phyloP scores from a whole-genome alignment of 2,113 vertebrate species.

The Platysternon megacephalum region DNA sequence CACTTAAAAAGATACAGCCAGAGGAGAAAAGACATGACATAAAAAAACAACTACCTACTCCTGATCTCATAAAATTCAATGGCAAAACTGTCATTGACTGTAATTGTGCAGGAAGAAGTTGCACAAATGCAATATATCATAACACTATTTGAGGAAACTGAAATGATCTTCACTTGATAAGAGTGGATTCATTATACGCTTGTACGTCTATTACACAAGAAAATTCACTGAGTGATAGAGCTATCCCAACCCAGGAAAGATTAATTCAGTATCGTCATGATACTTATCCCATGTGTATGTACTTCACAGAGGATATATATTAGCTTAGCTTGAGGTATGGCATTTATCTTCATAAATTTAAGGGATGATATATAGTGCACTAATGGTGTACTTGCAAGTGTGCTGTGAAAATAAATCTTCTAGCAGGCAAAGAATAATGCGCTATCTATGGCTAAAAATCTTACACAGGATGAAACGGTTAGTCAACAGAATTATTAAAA shows the following conservation, averaged over 20 bases:
- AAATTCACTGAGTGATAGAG: constrained; percentile 8
- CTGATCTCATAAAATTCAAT: neutral
- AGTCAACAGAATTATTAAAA: neutral
- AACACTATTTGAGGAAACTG: neutral
- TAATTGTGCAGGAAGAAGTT: neutral
- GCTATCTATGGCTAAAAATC: neutral
- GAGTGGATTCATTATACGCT: neutral
- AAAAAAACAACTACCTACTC: neutral
- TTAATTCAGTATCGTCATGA: constrained; percentile 3
- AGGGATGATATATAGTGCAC: constrained; percentile 11
- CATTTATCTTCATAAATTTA: constrained; percentile 32
- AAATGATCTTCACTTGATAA: neutral
- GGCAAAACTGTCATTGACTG: neutral
- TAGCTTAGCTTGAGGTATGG: neutral
- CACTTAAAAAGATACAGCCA: neutral
- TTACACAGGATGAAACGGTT: accelerated
- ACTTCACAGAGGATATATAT: neutral
- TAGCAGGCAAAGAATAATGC: constrained; percentile 12
- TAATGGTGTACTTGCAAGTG: neutral
- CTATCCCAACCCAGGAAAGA: constrained; percentile 17
- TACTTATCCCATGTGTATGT: neutral
- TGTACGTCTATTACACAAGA: neutral
- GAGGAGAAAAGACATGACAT: neutral
- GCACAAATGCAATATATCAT: neutral
- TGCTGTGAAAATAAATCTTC: neutral